Evolutionary conservation across 2,888 invertebrate species (phyloP).

Genomic region (Mallateleia sp.): DNA sequence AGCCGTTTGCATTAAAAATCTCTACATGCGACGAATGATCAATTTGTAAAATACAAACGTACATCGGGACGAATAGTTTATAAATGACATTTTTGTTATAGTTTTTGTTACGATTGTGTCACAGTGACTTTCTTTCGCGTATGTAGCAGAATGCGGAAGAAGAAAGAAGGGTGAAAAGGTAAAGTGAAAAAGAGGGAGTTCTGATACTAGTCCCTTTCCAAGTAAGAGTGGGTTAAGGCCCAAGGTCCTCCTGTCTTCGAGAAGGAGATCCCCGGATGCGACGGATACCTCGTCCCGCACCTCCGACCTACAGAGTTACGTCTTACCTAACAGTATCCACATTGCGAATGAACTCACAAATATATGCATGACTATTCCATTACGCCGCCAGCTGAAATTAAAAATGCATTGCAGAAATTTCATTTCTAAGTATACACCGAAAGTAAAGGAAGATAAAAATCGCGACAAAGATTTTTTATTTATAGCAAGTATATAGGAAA

Average conservation of each 20-base stretch:
- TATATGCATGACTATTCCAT: constrained; percentile 46
- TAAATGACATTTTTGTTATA: constrained; percentile 12
- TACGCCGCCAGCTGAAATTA: constrained; percentile 30
- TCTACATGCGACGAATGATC: no score
- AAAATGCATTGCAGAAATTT: background rate
- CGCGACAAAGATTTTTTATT: no score
- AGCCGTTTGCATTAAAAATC: no score
- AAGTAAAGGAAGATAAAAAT: background rate
- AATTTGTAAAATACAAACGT: no score
- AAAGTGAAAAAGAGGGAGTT: constrained; percentile 74
- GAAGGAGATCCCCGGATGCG: constrained; percentile 77
- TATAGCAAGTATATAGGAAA: no score
- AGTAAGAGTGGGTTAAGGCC: constrained; percentile 89
- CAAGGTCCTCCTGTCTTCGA: constrained; percentile 86
- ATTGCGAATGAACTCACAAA: constrained; percentile 71
- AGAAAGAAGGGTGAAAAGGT: constrained; percentile 76
- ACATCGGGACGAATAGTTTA: no score
- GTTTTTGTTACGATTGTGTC: constrained; percentile 49
- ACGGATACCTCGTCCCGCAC: constrained; percentile 76
- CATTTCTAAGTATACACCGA: background rate
- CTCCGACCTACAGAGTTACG: constrained; percentile 78
- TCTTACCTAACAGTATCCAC: constrained; percentile 77
- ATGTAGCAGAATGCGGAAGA: constrained; percentile 81
- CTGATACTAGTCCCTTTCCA: constrained; percentile 86
- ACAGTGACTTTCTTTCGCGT: constrained; percentile 69